Base-by-base conservation (phyloP, 2,113 vertebrate species). In the Microtus montanus region DNA sequence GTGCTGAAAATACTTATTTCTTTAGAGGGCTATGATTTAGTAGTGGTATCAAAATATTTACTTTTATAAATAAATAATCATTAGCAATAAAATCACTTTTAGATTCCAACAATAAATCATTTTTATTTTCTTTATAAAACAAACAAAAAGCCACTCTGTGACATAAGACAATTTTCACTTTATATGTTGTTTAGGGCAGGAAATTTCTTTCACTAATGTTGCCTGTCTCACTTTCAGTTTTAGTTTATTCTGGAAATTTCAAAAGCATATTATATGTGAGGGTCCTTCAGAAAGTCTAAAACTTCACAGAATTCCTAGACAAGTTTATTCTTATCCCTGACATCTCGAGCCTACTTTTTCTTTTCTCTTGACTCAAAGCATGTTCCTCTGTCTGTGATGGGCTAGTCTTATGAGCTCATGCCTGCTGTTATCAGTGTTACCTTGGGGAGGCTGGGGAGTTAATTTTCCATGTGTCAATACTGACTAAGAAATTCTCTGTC, bases 11-110 rank as follows among this genome's bases (percentile, higher is more conserved):
- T 28, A 64, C 4, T 8, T 0, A 9, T 33, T 87, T 90, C 94
- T 93, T 82, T 89, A 35, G 87, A 71, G 2, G 82, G 9, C 74
- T 95, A 68, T 93, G 47, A 96, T 78, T 91, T 94, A 77, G 47
- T 11, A 87, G 80, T 7, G 75, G 6, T 79, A 47, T 64, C 7
- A 8, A 77, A 52, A 86, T 58, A 26, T 54, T 94, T 47, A 38
- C 35, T 92, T 92, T 89, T 20, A 73, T n/a, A 35, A 77, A 84
- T 6, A 92, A 33, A 84, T 6, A 93, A 33, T 11, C 17, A 74
- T n/a, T 64, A 82, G 33, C 35, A 90, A 92, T 41, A 79, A 95
- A 90, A 49, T 1, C 24, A 26, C 5, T 3, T 92, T 78, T 90
- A 63, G 63, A 13, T 93, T 73, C 78, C 85, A 66, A 19, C 58